A percentile compares a stretch with the other conserved stretches of the same genome.
These are phyloP conservation scores for Lagocephalus sceleratus DNA, from an alignment of 2,797 vertebrate species.

Conservation along the genomic window DNA sequence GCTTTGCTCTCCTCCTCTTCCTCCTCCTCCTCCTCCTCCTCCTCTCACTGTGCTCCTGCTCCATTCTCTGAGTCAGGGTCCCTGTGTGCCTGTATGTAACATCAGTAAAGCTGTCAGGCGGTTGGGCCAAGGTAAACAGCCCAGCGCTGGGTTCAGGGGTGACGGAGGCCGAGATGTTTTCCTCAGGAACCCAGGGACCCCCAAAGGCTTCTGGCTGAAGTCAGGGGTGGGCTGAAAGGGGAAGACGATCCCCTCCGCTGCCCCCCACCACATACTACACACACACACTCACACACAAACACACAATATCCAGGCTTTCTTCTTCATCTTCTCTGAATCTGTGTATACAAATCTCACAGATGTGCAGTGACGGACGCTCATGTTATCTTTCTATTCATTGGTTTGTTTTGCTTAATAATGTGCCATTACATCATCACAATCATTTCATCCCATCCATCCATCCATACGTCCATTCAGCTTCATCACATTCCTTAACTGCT, in stretches of 20 bases:
- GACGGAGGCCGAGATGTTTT: slow-evolving; percentile 94
- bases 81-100: slow-evolving; percentile 97
- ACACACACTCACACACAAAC: too few relatives aligned
- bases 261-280: slow-evolving; percentile 66
- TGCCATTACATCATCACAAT: too few relatives aligned
- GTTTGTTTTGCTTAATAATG: too few relatives aligned
- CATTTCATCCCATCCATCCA: too few relatives aligned
- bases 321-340: background rate
- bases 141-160: slow-evolving; percentile 96
- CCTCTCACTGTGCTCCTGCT: slow-evolving; percentile 45
- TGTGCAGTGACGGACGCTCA: too few relatives aligned
- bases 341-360: too few relatives aligned
- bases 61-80: slow-evolving; percentile 77
- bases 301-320: slow-evolving; percentile 34
- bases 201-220: slow-evolving; percentile 79
- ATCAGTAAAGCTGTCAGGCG: slow-evolving; percentile 99
- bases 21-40: slow-evolving; percentile 38
- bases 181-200: slow-evolving; percentile 92
- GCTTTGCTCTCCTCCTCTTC: slow-evolving; percentile 44
- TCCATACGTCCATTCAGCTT: too few relatives aligned
- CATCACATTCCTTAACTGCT: too few relatives aligned
- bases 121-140: slow-evolving; percentile 98
- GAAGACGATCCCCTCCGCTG: slow-evolving; percentile 77
- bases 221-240: slow-evolving; percentile 77
- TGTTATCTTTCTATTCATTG: too few relatives aligned